Conservation (phyloP, 1,140 invertebrate genomes). For the Megathymus violae region DNA sequence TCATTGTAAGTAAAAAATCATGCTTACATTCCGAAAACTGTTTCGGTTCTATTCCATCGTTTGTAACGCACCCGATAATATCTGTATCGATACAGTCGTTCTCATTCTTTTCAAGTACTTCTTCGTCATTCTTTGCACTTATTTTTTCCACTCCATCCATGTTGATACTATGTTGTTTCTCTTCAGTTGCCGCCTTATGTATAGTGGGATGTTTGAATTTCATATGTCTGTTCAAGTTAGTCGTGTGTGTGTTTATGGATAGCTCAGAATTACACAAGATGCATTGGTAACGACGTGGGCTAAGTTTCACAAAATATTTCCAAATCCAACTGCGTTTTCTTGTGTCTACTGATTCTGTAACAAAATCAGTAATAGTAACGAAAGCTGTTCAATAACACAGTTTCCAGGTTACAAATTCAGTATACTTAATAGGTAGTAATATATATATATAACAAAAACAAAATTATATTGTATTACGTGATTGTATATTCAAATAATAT, state of each 20-base stretch:
- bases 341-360: background rate
- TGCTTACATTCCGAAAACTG: no score
- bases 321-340: slow-evolving; percentile 75
- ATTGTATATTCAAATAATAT: no score
- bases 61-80: background rate
- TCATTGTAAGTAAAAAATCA: no score
- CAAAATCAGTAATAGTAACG: no score
- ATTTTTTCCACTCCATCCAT: background rate
- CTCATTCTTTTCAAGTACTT: background rate
- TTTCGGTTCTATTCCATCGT: no score
- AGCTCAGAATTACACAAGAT: slow-evolving; percentile 66
- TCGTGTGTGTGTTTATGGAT: slow-evolving; percentile 75
- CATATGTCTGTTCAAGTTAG: slow-evolving; percentile 77
- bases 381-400: no score
- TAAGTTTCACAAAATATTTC: slow-evolving; percentile 72
- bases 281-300: slow-evolving; percentile 67
- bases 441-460: no score
- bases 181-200: slow-evolving; percentile 47
- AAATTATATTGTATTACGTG: no score
- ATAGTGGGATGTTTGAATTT: slow-evolving; percentile 63
- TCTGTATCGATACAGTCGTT: background rate
- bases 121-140: background rate
- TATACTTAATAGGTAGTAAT: no score
- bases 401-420: no score
- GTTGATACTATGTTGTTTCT: slow-evolving; percentile 36